Evolutionary conservation across 1,140 invertebrate genomes (phyloP).

Genomic region (Zaprionus inermis): DNA sequence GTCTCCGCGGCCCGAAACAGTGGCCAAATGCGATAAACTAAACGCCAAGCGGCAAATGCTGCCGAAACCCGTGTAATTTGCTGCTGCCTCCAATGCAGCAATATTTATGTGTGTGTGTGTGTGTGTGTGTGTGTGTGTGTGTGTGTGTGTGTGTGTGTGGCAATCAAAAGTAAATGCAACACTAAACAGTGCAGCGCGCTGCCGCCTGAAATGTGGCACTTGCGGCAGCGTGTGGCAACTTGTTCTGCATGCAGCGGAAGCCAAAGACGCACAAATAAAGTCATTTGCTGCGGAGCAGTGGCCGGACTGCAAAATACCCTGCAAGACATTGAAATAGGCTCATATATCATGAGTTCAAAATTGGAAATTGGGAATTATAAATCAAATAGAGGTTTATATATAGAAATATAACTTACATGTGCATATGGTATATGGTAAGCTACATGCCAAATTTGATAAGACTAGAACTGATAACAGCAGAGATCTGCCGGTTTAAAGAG

Average conservation of each 20-base stretch:
- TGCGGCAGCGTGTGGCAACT: slow-evolving; percentile 4
- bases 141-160: slow-evolving; percentile 46
- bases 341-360: neutral
- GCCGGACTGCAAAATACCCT: neutral
- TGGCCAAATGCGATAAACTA: slow-evolving; percentile 68
- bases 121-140: slow-evolving; percentile 20
- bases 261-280: slow-evolving; percentile 5
- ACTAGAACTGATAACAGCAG: neutral
- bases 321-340: rapidly evolving
- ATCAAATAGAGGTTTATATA: too few relatives aligned
- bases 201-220: slow-evolving; percentile 28
- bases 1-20: slow-evolving; percentile 50
- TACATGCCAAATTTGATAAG: neutral
- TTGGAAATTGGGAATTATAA: too few relatives aligned
- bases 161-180: slow-evolving; percentile 69
- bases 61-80: slow-evolving; percentile 66
- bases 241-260: neutral
- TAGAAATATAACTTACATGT: neutral
- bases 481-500: neutral
- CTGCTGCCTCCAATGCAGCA: slow-evolving; percentile 15
- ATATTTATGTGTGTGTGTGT: slow-evolving; percentile 52
- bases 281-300: neutral
- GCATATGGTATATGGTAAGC: rapidly evolving
- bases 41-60: slow-evolving; percentile 59
- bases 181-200: slow-evolving; percentile 40